These are phyloP conservation scores for Psephotus haematonotus DNA, from an alignment of 2,113 vertebrate genomes.

Conservation along the genomic window DNA sequence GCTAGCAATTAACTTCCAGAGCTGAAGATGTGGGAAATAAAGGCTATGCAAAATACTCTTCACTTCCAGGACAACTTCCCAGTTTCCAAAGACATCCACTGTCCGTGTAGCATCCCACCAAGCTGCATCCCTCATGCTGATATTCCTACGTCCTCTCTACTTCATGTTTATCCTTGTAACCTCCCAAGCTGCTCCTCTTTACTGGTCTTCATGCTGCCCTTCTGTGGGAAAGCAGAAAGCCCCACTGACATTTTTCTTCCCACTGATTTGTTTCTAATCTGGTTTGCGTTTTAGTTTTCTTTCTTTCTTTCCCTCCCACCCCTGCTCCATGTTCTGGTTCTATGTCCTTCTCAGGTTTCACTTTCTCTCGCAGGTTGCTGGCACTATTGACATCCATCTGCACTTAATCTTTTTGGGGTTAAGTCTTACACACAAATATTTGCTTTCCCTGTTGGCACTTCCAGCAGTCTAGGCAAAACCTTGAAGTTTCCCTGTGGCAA, in stretches of 20 bases:
- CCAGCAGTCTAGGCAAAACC: constrained; percentile 56
- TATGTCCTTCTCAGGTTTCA: constrained; percentile 47
- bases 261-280: not conserved
- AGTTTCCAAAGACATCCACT: not conserved
- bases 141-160: not conserved
- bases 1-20: not conserved
- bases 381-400: constrained; percentile 60
- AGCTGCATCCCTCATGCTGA: not conserved
- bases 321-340: not conserved
- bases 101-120: not conserved
- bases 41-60: fast-evolving
- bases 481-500: constrained; percentile 44
- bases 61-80: not conserved
- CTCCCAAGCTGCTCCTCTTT: not conserved
- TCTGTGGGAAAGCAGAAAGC: not conserved
- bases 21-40: not conserved
- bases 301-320: not conserved
- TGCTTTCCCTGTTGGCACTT: constrained; percentile 60
- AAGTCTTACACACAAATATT: constrained; percentile 64
- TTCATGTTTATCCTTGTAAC: fast-evolving
- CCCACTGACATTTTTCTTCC: not conserved
- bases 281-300: constrained; percentile 2
- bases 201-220: not conserved
- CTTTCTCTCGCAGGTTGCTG: constrained; percentile 62
- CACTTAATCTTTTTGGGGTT: constrained; percentile 64